Base-by-base conservation (phyloP, 2,113 vertebrate genomes). In the Choloepus hoffmanni region DNA sequence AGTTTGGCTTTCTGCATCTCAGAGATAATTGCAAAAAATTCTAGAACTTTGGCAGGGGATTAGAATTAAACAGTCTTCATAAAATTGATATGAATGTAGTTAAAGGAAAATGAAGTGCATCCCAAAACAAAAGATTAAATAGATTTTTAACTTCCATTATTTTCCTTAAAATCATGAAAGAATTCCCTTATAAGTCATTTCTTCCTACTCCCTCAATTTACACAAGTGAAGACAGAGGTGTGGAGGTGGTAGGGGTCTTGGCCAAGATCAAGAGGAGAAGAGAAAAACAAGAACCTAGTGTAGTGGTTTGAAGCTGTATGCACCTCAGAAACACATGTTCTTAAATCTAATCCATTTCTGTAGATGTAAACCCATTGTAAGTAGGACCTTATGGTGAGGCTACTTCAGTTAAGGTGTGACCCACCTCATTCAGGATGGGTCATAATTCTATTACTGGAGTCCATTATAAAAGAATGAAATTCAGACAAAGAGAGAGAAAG, bases 1-100 rank as follows among this genome's bases (percentile, higher is more conserved):
- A 55, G 30, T 65, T 90, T 90, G 65, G 1, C 16, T 85, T 50
- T 81, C 88, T 53, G 50, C 13, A 89, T 79, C 53, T 90, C 36
- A 58, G 84, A 96, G 81, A 74, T 33, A 86, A 48, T 4, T 84
- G 63, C 30, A 86, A 92, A 87, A 53, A 76, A 83, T 79, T 95
- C 36, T 55, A 14, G 58, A 90, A 77, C 19, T 84, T 84, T 96
- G 79, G 21, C 14, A 94, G 60, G 24, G 23, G 40, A 40, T 68
- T 48, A 36, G 50, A 84, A 30, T 77, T 94, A n/a, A 86, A 72
- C 85, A 79, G 26, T 77, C 45, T 92, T 92, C 65, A 67, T 36
- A 70, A 95, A 76, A 87, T 89, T 68, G 92, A 58, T 11, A 86
- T 65, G 62, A 89, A 55, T 55, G 7, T n/a, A 26, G 19, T 95